These are phyloP conservation scores for Macrobrachium rosenbergii DNA, from an alignment of 1,140 invertebrate genomes.

Conservation along the genomic window DNA sequence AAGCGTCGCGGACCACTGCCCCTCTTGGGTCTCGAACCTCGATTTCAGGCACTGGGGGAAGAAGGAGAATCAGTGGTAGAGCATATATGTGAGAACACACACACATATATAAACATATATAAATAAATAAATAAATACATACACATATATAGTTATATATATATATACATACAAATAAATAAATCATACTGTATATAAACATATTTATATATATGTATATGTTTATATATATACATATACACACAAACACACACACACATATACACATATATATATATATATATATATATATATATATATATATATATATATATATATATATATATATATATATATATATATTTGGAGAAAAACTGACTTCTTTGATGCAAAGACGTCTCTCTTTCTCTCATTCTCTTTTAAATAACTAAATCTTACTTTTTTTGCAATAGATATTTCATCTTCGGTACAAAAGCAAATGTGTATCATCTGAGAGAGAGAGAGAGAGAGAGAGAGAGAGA, in stretches of 20 bases:
- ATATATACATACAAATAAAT: not conserved
- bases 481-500: too few relatives aligned
- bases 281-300: not conserved
- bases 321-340: too few relatives aligned
- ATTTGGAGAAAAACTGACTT: too few relatives aligned
- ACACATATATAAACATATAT: not conserved
- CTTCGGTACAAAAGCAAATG: too few relatives aligned
- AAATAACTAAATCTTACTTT: too few relatives aligned
- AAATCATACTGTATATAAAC: not conserved
- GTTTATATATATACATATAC: not conserved
- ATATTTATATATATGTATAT: not conserved
- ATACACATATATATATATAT: not conserved
- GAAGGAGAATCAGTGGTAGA: not conserved
- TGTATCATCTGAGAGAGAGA: too few relatives aligned
- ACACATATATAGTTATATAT: not conserved
- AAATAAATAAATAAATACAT: not conserved
- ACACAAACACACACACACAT: not conserved
- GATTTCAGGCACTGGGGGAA: conserved; percentile 32
- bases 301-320: too few relatives aligned
- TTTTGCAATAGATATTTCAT: too few relatives aligned
- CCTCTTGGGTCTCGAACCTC: conserved; percentile 45
- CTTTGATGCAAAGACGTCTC: too few relatives aligned
- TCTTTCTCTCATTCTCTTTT: too few relatives aligned
- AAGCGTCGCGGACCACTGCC: conserved; percentile 21
- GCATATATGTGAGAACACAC: not conserved